Conservation (phyloP, 2,797 vertebrate species). For the Malurus leucopterus region DNA sequence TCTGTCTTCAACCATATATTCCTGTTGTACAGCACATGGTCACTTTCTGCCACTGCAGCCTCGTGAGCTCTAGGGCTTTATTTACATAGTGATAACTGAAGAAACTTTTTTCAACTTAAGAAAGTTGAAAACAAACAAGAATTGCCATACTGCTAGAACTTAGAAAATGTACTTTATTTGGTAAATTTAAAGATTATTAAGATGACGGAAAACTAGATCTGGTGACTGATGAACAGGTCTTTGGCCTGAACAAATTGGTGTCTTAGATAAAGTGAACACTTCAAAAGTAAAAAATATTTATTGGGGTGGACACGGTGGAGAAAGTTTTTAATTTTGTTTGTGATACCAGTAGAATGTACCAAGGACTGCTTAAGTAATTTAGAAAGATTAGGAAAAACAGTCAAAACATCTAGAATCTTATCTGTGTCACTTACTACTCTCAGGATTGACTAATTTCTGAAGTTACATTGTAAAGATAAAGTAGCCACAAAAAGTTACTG, state of each 20-base stretch:
- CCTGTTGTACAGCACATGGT: background rate
- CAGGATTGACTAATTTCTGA: background rate
- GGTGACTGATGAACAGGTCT: background rate
- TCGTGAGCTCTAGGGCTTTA: background rate
- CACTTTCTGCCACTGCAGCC: background rate
- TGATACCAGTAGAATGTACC: background rate
- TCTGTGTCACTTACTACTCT: background rate
- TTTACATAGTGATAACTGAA: background rate
- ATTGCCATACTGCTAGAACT: background rate
- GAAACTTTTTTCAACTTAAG: background rate
- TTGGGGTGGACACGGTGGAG: background rate
- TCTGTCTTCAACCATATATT: background rate
- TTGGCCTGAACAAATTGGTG: background rate
- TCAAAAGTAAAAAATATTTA: background rate
- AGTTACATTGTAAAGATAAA: background rate
- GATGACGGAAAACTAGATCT: background rate
- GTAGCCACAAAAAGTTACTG: background rate
- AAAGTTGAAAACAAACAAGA: too few relatives aligned
- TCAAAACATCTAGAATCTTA: background rate
- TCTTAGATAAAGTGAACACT: background rate
- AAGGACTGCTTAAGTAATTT: background rate
- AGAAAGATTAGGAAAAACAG: background rate
- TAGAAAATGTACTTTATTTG: background rate
- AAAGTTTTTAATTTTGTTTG: background rate
- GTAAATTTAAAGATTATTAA: background rate